Conservation (phyloP, 2,888 invertebrate genomes). For the Allophyes oxyacanthae region DNA sequence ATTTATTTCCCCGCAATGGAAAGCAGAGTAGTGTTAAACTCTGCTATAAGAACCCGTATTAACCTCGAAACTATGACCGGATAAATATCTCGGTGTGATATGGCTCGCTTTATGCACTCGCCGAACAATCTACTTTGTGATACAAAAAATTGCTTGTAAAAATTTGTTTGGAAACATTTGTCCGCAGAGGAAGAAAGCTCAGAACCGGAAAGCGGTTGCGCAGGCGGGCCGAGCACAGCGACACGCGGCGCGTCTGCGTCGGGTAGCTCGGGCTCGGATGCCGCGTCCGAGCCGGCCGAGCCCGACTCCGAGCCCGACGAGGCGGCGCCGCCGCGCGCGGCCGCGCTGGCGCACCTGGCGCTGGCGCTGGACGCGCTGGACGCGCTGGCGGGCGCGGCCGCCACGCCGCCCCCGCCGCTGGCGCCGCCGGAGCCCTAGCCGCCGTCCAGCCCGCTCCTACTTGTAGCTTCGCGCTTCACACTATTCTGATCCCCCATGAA, state of each 20-base stretch:
- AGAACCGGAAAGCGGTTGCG: slow-evolving; percentile 62
- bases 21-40: too few relatives aligned
- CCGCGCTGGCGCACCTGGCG: slow-evolving; percentile 59
- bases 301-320: slow-evolving; percentile 44
- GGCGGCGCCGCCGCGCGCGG: slow-evolving; percentile 27
- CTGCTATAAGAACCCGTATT: too few relatives aligned
- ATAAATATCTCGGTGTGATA: too few relatives aligned
- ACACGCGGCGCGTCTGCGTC: slow-evolving; percentile 51
- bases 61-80: too few relatives aligned
- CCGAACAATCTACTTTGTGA: too few relatives aligned
- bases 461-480: neutral
- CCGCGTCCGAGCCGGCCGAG: slow-evolving; percentile 47
- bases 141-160: too few relatives aligned
- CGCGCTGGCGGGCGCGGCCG: slow-evolving; percentile 31
- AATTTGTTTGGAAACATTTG: too few relatives aligned
- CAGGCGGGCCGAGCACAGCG: slow-evolving; percentile 49
- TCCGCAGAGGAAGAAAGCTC: slow-evolving; percentile 71
- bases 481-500: neutral
- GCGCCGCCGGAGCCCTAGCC: slow-evolving; percentile 34
- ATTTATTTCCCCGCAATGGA: too few relatives aligned
- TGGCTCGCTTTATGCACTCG: too few relatives aligned
- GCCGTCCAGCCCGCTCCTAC: slow-evolving; percentile 1
- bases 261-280: slow-evolving; percentile 49
- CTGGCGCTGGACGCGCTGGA: slow-evolving; percentile 64
- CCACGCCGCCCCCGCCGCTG: slow-evolving; percentile 47